A percentile compares a stretch with the other conserved stretches of the same genome.
Evolutionary conservation across 2,113 vertebrate species (phyloP).

Genomic region (Tetrao urogallus): DNA sequence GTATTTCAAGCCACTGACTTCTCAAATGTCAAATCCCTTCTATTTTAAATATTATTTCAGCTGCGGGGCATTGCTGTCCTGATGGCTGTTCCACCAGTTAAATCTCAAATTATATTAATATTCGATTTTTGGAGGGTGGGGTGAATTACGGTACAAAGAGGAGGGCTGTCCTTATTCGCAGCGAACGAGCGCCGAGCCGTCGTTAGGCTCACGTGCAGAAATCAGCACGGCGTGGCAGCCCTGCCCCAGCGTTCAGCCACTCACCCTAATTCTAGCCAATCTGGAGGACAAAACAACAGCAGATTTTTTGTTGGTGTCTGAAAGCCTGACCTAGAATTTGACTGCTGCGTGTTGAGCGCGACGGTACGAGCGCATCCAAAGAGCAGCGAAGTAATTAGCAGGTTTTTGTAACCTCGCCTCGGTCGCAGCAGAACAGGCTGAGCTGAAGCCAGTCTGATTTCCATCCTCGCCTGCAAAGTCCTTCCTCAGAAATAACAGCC

Average conservation of each 20-base stretch:
- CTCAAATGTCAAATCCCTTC: conserved; percentile 90
- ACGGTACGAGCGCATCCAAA: conserved; percentile 3
- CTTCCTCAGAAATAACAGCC: conserved; percentile 34
- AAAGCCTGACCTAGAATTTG: conserved; percentile 60
- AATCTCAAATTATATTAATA: conserved; percentile 89
- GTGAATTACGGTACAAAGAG: conserved; percentile 67
- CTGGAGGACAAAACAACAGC: neutral
- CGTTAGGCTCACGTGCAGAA: conserved; percentile 50
- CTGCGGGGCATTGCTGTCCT: conserved; percentile 87
- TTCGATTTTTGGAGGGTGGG: conserved; percentile 81
- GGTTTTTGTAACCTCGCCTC: conserved; percentile 42
- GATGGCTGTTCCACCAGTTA: conserved; percentile 88
- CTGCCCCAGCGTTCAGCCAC: conserved; percentile 28
- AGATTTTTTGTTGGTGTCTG: conserved; percentile 20
- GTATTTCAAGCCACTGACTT: conserved; percentile 94
- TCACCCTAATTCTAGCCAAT: conserved; percentile 43
- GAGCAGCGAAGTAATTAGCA: conserved; percentile 54
- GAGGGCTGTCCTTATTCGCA: conserved; percentile 46
- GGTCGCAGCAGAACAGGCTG: conserved; percentile 66
- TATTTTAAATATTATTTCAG: conserved; percentile 91
- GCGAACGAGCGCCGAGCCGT: conserved; percentile 49
- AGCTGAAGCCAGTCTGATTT: conserved; percentile 26
- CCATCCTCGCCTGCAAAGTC: conserved; percentile 50
- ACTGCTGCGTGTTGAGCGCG: conserved; percentile 1
- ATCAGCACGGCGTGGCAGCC: conserved; percentile 51